Conservation (phyloP, 2,113 vertebrate genomes). For the Edolisoma coerulescens region DNA sequence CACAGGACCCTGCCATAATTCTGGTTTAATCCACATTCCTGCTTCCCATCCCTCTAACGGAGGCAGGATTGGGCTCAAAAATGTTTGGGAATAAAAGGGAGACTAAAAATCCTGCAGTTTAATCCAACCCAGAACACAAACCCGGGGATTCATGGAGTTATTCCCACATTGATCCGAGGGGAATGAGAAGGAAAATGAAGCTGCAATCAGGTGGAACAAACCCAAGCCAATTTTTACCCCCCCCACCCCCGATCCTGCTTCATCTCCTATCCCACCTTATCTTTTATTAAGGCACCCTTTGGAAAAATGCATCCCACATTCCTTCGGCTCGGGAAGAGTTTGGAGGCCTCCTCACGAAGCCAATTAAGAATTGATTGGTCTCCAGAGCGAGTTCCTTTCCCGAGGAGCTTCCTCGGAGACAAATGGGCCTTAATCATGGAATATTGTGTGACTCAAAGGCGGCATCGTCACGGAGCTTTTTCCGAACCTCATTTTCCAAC, state of each 20-base stretch:
- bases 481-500: slow-evolving; percentile 22
- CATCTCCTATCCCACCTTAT: background rate
- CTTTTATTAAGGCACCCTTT: background rate
- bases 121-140: background rate
- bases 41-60: background rate
- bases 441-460: background rate
- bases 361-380: slow-evolving; percentile 1
- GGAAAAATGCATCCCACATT: background rate
- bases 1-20: background rate
- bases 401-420: background rate
- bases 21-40: background rate
- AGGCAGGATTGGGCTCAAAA: background rate
- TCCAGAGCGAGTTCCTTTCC: background rate
- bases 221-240: background rate
- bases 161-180: background rate
- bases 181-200: background rate
- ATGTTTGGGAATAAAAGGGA: background rate
- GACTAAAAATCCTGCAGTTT: background rate
- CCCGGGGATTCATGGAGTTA: background rate
- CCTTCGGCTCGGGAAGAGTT: background rate
- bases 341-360: background rate
- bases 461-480: background rate
- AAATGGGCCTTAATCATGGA: background rate
- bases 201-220: background rate
- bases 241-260: background rate